A percentile compares a stretch with the other conserved stretches of the same genome.
These are phyloP conservation scores for Microtus montanus DNA, from an alignment of 2,113 vertebrate genomes.

Conservation along the genomic window DNA sequence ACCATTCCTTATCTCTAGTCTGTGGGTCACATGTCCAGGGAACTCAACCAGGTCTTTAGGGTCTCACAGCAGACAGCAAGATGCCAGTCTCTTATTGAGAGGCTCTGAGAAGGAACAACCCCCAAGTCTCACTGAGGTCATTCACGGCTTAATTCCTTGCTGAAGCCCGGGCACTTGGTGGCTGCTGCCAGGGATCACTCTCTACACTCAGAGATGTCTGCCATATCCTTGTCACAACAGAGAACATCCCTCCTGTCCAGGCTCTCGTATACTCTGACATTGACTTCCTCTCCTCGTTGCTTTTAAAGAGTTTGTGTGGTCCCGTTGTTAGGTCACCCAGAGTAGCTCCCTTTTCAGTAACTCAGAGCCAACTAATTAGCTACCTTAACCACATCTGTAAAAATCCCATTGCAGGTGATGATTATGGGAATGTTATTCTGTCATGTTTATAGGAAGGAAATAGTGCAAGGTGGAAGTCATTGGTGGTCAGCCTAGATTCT, in stretches of 20 bases:
- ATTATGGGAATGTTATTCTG: not conserved
- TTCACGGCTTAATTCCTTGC: not conserved
- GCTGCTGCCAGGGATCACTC: not conserved
- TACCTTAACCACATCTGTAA: not conserved
- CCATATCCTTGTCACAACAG: not conserved
- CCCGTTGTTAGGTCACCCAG: not conserved
- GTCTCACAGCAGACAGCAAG: not conserved
- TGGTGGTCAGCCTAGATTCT: not conserved
- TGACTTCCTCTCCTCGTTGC: conserved; percentile 3
- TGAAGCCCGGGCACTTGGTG: not conserved
- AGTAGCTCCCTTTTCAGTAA: not conserved
- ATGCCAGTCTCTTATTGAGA: not conserved
- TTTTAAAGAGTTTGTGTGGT: not conserved
- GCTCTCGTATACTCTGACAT: not conserved
- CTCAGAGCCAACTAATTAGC: conserved; percentile 12
- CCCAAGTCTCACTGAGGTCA: not conserved
- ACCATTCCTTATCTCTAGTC: not conserved
- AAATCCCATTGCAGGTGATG: not conserved
- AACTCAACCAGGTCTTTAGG: not conserved
- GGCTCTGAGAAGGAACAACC: not conserved
- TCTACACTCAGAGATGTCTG: not conserved
- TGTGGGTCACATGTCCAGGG: not conserved
- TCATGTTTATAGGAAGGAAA: not conserved
- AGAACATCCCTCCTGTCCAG: not conserved
- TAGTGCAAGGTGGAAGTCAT: not conserved